A percentile compares a stretch with the other conserved stretches of the same genome.
Evolutionary conservation across 2,113 vertebrate genomes (phyloP).

Genomic region (Brienomyrus longianalis): DNA sequence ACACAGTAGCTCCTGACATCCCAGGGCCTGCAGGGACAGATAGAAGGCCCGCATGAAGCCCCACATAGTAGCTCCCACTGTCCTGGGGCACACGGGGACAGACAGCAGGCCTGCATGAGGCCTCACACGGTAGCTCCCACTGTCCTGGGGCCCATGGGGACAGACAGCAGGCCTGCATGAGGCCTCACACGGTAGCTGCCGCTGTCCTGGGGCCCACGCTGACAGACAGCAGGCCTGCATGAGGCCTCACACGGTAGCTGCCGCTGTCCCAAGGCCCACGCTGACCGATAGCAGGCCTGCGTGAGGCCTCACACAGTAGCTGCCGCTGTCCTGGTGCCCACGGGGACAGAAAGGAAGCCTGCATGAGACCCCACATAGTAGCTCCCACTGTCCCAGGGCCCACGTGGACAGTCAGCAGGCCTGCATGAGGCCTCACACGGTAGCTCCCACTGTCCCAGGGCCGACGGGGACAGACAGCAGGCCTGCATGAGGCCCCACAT

Average conservation of each 20-base stretch:
- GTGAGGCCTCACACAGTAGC: conserved; percentile 66
- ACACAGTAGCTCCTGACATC: conserved; percentile 89
- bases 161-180: not conserved
- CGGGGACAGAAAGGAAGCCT: not conserved
- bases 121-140: conserved; percentile 76
- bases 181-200: conserved; percentile 69
- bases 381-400: conserved; percentile 80
- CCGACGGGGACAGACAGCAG: conserved; percentile 41
- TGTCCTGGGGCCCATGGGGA: conserved; percentile 72
- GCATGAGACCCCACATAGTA: conserved; percentile 65
- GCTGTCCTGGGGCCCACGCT: conserved; percentile 81
- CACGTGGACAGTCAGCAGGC: not conserved
- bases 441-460: conserved; percentile 76
- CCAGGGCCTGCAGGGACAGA: conserved; percentile 66
- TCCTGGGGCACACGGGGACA: conserved; percentile 62
- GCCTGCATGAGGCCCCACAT: too few species aligned
- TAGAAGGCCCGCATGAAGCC: not conserved
- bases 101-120: conserved; percentile 27
- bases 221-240: not conserved
- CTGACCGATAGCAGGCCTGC: not conserved
- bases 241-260: conserved; percentile 70
- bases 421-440: conserved; percentile 66
- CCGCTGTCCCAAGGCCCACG: conserved; percentile 76
- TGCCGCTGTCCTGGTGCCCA: conserved; percentile 83
- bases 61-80: conserved; percentile 82